Evolutionary conservation across 2,888 invertebrate species (phyloP).

Genomic region (Cerastis leucographa): DNA sequence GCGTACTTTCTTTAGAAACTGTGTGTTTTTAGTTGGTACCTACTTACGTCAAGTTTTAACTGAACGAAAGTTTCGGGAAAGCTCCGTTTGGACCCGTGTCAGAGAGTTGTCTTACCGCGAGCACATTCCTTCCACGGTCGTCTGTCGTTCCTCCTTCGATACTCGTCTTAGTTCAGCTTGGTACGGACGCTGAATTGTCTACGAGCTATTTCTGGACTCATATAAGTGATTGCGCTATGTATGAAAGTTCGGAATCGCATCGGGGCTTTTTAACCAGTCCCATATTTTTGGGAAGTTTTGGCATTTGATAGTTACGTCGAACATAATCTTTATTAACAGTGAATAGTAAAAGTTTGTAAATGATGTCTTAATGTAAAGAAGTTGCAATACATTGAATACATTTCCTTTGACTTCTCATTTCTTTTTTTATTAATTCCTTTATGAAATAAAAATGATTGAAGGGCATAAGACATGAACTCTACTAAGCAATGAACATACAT

Average conservation of each 20-base stretch:
- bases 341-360: conserved; percentile 60
- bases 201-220: conserved; percentile 42
- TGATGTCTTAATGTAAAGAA: conserved; percentile 66
- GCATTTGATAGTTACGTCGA: conserved; percentile 55
- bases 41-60: conserved; percentile 15
- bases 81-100: background rate
- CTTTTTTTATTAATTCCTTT: conserved; percentile 55
- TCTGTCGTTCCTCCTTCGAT: conserved; percentile 14
- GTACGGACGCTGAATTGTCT: conserved; percentile 67
- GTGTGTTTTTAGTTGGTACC: conserved; percentile 8
- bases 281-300: conserved; percentile 27
- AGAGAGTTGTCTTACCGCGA: background rate
- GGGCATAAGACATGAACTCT: conserved; percentile 43
- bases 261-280: conserved; percentile 34
- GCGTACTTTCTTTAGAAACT: conserved; percentile 16
- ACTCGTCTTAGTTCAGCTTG: conserved; percentile 65
- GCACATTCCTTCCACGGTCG: background rate
- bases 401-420: conserved; percentile 55
- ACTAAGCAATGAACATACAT: conserved; percentile 52
- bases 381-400: conserved; percentile 66
- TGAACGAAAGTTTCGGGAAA: conserved; percentile 10
- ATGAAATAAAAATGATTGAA: conserved; percentile 54
- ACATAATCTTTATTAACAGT: conserved; percentile 48
- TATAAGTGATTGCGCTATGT: conserved; percentile 36
- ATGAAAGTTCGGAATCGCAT: conserved; percentile 12